Percentiles rank a stretch among this genome's conserved stretches.
These are phyloP conservation scores for Cygnus buccinator DNA, from an alignment of 2,113 vertebrate species.

Conservation along the genomic window DNA sequence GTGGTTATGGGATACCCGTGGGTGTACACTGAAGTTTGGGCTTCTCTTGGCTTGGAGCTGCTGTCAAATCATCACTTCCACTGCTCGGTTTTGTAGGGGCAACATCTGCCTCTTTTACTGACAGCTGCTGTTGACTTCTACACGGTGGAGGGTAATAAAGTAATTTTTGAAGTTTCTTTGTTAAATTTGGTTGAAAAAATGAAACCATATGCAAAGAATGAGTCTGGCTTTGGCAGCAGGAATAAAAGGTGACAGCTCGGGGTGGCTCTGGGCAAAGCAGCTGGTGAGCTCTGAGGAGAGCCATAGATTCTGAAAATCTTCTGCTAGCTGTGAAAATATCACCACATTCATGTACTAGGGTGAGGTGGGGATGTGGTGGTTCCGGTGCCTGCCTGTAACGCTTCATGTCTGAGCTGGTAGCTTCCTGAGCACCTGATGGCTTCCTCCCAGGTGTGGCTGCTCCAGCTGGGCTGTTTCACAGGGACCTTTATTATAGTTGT, in stretches of 20 bases:
- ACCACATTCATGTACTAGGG: accelerated
- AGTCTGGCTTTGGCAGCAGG: not conserved
- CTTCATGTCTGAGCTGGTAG: not conserved
- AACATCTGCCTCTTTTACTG: not conserved
- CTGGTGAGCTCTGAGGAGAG: not conserved
- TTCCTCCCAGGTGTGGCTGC: not conserved
- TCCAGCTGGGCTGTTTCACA: not conserved
- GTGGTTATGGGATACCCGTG: not conserved
- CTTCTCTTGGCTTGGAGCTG: not conserved
- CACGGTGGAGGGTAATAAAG: not conserved
- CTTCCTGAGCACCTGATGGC: not conserved
- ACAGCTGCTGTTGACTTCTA: not conserved
- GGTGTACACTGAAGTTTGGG: not conserved
- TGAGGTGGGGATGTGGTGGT: not conserved
- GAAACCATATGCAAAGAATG: not conserved
- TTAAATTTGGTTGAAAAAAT: not conserved
- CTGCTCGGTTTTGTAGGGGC: not conserved
- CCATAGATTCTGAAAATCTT: not conserved
- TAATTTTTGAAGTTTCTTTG: not conserved
- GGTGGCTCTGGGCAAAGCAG: not conserved
- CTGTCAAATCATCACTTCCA: no score
- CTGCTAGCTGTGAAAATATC: not conserved
- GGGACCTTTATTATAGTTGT: not conserved
- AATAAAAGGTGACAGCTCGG: not conserved
- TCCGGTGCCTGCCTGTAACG: accelerated